Base-by-base conservation (phyloP, 2,797 vertebrate species). In the Scyliorhinus canicula region DNA sequence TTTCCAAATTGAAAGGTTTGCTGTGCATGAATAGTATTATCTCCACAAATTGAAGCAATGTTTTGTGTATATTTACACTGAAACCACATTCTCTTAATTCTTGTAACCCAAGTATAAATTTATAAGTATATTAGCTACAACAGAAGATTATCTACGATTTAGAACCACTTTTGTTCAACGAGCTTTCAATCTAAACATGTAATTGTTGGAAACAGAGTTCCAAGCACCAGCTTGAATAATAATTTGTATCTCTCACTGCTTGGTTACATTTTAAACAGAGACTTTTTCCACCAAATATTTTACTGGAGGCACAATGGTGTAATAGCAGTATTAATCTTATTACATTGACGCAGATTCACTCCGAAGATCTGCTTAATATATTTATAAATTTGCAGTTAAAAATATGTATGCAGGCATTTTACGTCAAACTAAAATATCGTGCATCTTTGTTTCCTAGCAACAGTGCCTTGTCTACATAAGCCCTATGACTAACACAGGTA, bases 341-440 rank as follows among this genome's bases (percentile, higher is more conserved):
- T 26, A 91, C 3, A 63, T 24, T 65, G 60, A 91, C 88, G n/a
- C 16, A 91, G 60, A 44, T 91, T 91, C n/a, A 65, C 60, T 63
- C 88, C 40, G 95, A 1, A 95, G 40, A 90, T 95, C 93, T 21
- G 21, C n/a, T 91, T 44, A 65, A 91, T 65, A 91, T 44, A 91
- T 65, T 91, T 91, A 44, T 65, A 47, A 52, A 50, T 71, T 28
- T 94, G 65, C 69, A 55, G 52, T 94, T n/a, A 94, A 74, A 94
- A 94, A 94, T 71, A 74, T 31, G 14, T 35, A 94, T 21, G 40
- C 44, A 93, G 65, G 31, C 67, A 93, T 96, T 96, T 96, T 97
- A 97, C 97, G 97, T 97, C 98, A 97, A 97, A 97, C 97, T 97
- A 98, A 97, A 97, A 97, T 97, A 97, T 96, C 95, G 96, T 95